Evolutionary conservation across 1,140 invertebrate species (phyloP).

Genomic region (Antheraea pernyi): DNA sequence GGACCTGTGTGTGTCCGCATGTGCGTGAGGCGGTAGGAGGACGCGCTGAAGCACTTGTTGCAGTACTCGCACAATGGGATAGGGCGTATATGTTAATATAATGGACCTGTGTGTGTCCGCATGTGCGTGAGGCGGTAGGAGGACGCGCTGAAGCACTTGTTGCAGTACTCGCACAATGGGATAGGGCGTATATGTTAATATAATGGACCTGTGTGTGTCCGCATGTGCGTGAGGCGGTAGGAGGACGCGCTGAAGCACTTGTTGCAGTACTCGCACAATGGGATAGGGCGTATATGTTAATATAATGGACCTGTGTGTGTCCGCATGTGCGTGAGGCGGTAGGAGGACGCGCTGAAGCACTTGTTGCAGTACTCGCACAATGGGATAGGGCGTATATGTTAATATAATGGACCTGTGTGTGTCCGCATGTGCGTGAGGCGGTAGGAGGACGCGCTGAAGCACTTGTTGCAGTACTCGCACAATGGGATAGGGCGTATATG

Average conservation of each 20-base stretch:
- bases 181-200: too few relatives aligned
- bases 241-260: constrained; percentile 92
- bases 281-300: too few relatives aligned
- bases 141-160: constrained; percentile 90
- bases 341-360: constrained; percentile 91
- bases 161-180: constrained; percentile 92
- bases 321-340: constrained; percentile 91
- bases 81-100: constrained; percentile 5
- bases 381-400: too few relatives aligned
- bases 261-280: constrained; percentile 91
- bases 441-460: constrained; percentile 92
- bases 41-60: constrained; percentile 90
- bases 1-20: constrained; percentile 93
- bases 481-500: too few relatives aligned
- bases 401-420: constrained; percentile 85
- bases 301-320: constrained; percentile 89
- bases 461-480: constrained; percentile 91
- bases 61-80: constrained; percentile 94
- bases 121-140: constrained; percentile 92
- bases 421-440: constrained; percentile 93
- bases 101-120: constrained; percentile 91
- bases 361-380: constrained; percentile 92
- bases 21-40: constrained; percentile 92
- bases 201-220: constrained; percentile 91
- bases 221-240: constrained; percentile 91